A percentile compares a stretch with the other conserved stretches of the same genome.
These are phyloP conservation scores for Clivina fossor DNA, from an alignment of 2,888 invertebrate species.

Conservation along the genomic window DNA sequence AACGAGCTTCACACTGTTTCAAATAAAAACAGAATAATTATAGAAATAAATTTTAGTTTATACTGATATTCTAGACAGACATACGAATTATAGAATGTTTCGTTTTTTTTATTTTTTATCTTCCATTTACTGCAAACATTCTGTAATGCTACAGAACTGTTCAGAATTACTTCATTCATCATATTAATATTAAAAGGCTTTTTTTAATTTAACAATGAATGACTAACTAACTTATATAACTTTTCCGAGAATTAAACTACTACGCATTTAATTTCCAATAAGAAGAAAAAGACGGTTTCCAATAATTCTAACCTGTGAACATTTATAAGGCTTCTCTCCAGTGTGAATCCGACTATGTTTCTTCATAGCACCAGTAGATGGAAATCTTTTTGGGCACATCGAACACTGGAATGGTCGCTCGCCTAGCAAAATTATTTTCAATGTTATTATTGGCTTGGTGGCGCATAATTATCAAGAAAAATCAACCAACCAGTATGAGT, in stretches of 20 bases:
- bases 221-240: too few relatives aligned
- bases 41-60: conserved; percentile 7
- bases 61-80: conserved; percentile 1
- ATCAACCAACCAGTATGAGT: conserved; percentile 65
- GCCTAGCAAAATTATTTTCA: conserved; percentile 42
- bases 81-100: conserved; percentile 4
- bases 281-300: conserved; percentile 1
- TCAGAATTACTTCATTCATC: too few relatives aligned
- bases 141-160: too few relatives aligned
- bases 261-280: conserved; percentile 4
- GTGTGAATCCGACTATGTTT: conserved; percentile 67
- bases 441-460: too few relatives aligned
- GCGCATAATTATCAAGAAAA: neutral
- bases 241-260: too few relatives aligned
- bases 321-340: conserved; percentile 60
- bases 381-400: conserved; percentile 71
- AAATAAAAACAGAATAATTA: conserved; percentile 42
- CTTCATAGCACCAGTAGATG: conserved; percentile 73
- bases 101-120: conserved; percentile 5
- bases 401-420: conserved; percentile 68
- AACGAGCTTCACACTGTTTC: conserved; percentile 78
- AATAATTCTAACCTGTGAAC: conserved; percentile 49
- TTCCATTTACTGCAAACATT: too few relatives aligned
- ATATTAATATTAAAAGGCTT: too few relatives aligned
- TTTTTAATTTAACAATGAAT: too few relatives aligned